A percentile compares a stretch with the other conserved stretches of the same genome.
Evolutionary conservation across 2,888 invertebrate species (phyloP).

Genomic region (Tigriopus californicus): DNA sequence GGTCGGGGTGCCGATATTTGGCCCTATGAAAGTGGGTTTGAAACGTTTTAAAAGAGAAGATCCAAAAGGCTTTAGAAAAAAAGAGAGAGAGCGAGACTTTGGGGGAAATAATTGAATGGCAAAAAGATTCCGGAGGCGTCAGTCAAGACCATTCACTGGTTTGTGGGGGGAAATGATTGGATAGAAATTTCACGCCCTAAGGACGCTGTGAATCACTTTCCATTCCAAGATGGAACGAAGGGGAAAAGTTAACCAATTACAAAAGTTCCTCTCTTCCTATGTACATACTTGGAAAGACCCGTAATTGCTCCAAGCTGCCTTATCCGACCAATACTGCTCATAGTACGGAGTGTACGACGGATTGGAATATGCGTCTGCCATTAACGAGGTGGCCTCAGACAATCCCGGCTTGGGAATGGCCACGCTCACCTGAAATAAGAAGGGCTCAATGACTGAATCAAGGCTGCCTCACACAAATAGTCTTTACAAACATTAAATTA

Average conservation of each 20-base stretch:
- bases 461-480: no score
- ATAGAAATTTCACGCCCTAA: not conserved
- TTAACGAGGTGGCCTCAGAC: not conserved
- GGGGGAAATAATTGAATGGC: no score
- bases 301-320: constrained; percentile 8
- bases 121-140: no score
- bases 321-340: constrained; percentile 9
- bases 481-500: no score
- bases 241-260: not conserved
- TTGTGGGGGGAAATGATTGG: not conserved
- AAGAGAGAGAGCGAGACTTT: no score
- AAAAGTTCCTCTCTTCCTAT: not conserved
- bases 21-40: not conserved
- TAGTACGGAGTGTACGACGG: not conserved
- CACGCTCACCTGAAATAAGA: not conserved
- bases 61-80: not conserved
- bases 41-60: no score
- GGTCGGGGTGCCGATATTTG: not conserved
- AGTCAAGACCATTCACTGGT: not conserved
- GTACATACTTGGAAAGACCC: not conserved
- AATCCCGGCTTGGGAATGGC: constrained; percentile 4
- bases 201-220: not conserved
- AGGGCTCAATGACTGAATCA: not conserved
- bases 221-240: no score
- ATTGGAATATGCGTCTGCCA: not conserved